A percentile compares a stretch with the other conserved stretches of the same genome.
These are phyloP conservation scores for Turnix velox DNA, from an alignment of 2,113 vertebrate genomes.

Conservation along the genomic window DNA sequence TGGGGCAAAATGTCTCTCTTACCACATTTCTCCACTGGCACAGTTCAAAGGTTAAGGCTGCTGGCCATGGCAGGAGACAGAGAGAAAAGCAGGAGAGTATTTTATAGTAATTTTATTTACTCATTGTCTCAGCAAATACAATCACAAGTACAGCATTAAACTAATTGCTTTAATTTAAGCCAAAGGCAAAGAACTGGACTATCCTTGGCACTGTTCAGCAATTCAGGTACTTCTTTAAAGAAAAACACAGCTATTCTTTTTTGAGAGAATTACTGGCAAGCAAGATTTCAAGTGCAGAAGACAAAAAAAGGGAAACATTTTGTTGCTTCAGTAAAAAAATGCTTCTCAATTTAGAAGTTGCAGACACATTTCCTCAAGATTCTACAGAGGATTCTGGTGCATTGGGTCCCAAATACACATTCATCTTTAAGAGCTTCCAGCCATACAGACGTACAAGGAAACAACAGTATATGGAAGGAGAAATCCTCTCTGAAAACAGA, in stretches of 20 bases:
- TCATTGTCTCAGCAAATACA: neutral
- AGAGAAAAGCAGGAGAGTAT: neutral
- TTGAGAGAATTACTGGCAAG: neutral
- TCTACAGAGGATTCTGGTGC: neutral
- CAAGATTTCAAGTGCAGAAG: neutral
- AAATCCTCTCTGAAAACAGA: neutral
- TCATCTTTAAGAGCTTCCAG: neutral
- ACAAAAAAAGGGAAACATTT: neutral
- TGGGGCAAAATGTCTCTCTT: neutral
- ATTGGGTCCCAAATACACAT: neutral
- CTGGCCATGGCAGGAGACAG: neutral
- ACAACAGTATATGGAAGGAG: neutral
- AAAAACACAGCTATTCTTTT: neutral
- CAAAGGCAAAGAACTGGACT: neutral
- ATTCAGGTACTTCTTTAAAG: neutral
- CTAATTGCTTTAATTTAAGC: neutral
- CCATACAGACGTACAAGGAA: neutral
- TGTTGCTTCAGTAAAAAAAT: neutral
- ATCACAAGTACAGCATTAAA: neutral
- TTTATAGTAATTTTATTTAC: neutral
- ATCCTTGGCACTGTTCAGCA: neutral
- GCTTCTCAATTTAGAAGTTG: neutral
- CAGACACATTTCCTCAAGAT: neutral
- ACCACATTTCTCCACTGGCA: neutral
- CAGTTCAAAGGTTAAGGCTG: neutral